phyloP scores from a whole-genome alignment of 2,797 vertebrate species.

The Sebastes minor region DNA sequence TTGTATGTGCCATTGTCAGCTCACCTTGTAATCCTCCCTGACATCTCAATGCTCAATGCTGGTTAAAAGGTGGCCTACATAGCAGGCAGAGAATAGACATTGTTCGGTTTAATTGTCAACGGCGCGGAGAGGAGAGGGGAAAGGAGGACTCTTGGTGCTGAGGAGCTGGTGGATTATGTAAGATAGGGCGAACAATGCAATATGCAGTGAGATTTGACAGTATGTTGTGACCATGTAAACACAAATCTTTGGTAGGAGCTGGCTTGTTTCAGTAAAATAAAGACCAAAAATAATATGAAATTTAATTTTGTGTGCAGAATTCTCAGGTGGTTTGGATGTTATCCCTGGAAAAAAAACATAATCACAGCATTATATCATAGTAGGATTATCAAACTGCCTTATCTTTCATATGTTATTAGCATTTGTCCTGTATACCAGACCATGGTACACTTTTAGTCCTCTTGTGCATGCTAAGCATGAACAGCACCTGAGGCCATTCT shows the following conservation, averaged over 20 bases:
- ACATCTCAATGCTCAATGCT: constrained; percentile 43
- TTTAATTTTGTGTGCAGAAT: not conserved
- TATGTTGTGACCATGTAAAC: not conserved
- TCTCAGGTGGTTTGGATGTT: not conserved
- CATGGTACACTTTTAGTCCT: not conserved
- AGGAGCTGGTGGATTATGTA: constrained; percentile 26
- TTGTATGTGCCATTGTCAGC: constrained; percentile 44
- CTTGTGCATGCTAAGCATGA: not conserved
- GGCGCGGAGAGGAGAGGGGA: not conserved
- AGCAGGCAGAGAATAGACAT: constrained; percentile 37
- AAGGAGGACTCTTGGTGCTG: not conserved
- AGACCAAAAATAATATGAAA: not conserved
- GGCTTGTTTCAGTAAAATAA: not conserved
- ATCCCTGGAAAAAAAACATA: not conserved
- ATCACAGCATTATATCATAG: not conserved
- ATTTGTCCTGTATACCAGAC: constrained; percentile 1
- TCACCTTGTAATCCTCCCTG: constrained; percentile 54
- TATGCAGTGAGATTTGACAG: not conserved
- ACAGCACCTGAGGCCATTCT: not conserved
- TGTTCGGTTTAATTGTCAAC: constrained; percentile 49
- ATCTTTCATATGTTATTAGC: not conserved
- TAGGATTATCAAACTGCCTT: not conserved
- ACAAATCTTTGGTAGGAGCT: not conserved
- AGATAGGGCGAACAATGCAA: not conserved
- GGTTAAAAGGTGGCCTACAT: constrained; percentile 51